Evolutionary conservation across 1,140 invertebrate genomes (phyloP).

Genomic region (Caenorhabditis inopinata): DNA sequence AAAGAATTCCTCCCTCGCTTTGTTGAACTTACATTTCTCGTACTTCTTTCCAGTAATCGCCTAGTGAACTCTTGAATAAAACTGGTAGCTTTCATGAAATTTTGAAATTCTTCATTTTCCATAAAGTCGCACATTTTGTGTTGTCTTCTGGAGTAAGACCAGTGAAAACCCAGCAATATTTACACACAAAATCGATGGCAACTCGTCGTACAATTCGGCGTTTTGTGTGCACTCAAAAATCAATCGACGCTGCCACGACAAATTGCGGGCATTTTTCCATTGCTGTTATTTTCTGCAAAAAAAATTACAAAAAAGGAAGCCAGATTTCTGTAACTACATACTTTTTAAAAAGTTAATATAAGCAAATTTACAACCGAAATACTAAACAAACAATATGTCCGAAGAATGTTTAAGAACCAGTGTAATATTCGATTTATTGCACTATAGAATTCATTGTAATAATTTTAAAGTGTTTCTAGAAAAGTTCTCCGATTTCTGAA

Average conservation of each 20-base stretch:
- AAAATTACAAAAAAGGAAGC: neutral
- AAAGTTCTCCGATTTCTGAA: too few species aligned
- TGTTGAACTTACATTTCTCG: neutral
- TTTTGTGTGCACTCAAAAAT: neutral
- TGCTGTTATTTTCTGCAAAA: neutral
- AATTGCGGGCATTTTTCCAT: neutral
- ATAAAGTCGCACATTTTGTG: neutral
- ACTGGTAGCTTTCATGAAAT: neutral
- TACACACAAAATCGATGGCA: neutral
- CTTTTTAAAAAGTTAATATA: too few species aligned
- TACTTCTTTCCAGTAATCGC: neutral
- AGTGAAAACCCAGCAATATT: neutral
- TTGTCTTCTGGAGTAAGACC: neutral
- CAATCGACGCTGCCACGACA: neutral
- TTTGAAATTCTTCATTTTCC: neutral
- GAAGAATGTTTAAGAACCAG: too few species aligned
- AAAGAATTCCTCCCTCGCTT: neutral
- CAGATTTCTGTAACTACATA: too few species aligned
- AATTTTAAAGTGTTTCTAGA: too few species aligned
- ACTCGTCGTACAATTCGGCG: neutral
- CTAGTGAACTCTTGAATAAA: conserved; percentile 6
- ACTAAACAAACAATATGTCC: too few species aligned
- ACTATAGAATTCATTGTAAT: too few species aligned
- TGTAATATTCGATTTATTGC: too few species aligned
- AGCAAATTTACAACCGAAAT: too few species aligned